These are phyloP conservation scores for Styela clava DNA, from an alignment of 23 tunicate genomes.

Conservation along the genomic window DNA sequence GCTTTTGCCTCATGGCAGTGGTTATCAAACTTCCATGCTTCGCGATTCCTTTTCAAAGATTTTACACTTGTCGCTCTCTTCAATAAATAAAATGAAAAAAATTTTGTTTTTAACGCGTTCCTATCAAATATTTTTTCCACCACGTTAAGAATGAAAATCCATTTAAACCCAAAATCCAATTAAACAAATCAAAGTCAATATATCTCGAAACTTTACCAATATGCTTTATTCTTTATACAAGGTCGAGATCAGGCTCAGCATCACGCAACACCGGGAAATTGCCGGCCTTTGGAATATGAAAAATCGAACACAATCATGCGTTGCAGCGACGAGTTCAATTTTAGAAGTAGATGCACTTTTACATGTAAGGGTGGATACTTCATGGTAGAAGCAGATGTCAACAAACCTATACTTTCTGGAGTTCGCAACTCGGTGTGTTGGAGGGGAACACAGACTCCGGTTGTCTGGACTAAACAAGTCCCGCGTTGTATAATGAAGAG, in stretches of 20 bases:
- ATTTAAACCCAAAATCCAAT: too few relatives aligned
- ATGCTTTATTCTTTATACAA: too few relatives aligned
- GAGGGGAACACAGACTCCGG: slow-evolving; percentile 14
- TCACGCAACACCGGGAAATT: background rate
- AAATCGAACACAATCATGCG: background rate
- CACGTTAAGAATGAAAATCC: too few relatives aligned
- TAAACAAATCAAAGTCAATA: too few relatives aligned
- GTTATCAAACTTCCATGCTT: too few relatives aligned
- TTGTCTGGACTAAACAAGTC: slow-evolving; percentile 12
- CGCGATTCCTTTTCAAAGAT: too few relatives aligned
- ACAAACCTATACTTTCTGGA: background rate
- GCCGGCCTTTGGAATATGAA: slow-evolving; percentile 3
- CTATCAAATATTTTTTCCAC: too few relatives aligned
- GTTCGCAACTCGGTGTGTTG: background rate
- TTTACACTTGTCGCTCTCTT: too few relatives aligned
- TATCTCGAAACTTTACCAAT: too few relatives aligned
- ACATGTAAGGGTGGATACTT: slow-evolving; percentile 5
- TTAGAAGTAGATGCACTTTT: slow-evolving; percentile 1
- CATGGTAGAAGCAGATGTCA: background rate
- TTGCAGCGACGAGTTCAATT: slow-evolving; percentile 16
- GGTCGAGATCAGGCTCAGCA: background rate
- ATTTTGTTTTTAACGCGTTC: too few relatives aligned
- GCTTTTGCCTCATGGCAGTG: too few relatives aligned
- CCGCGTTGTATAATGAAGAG: slow-evolving; percentile 5
- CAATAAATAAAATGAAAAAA: too few relatives aligned